Conservation (phyloP, 2,113 vertebrate genomes). For the Varanus salvator region DNA sequence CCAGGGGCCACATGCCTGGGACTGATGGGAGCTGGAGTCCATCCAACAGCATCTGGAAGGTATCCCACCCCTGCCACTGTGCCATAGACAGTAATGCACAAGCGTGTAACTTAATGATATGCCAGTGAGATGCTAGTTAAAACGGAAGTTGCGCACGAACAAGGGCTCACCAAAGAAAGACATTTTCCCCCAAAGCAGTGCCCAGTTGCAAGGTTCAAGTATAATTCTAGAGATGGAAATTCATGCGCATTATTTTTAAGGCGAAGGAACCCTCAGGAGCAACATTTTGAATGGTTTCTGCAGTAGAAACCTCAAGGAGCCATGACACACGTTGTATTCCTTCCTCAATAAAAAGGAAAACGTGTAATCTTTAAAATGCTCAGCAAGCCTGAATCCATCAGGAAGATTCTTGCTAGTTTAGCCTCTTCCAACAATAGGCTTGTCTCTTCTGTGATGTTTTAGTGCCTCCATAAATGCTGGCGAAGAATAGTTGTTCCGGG, state of each 20-base stretch:
- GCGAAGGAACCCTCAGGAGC: not conserved
- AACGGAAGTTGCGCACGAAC: conserved; percentile 2
- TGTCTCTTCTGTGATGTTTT: not conserved
- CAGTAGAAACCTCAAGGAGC: conserved; percentile 16
- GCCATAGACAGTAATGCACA: conserved; percentile 52
- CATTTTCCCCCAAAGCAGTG: conserved; percentile 22
- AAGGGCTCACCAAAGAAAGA: conserved; percentile 36
- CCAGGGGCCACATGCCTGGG: too few species aligned
- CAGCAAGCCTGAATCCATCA: conserved; percentile 10
- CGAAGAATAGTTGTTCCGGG: too few species aligned
- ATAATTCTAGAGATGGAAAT: conserved; percentile 16
- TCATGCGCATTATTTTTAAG: not conserved
- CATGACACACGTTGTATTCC: not conserved
- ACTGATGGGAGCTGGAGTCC: too few species aligned
- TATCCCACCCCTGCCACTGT: not conserved
- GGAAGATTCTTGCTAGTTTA: not conserved
- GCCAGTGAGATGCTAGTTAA: conserved; percentile 60
- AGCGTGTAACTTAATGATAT: conserved; percentile 57
- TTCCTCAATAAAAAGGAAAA: not conserved
- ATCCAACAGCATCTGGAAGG: too few species aligned
- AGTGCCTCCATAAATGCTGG: not conserved
- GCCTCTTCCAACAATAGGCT: not conserved
- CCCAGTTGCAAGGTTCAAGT: conserved; percentile 4
- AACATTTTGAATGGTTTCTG: not conserved
- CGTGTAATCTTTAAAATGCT: not conserved